These are phyloP conservation scores for Agrochola circellaris DNA, from an alignment of 2,888 invertebrate species.

Conservation along the genomic window DNA sequence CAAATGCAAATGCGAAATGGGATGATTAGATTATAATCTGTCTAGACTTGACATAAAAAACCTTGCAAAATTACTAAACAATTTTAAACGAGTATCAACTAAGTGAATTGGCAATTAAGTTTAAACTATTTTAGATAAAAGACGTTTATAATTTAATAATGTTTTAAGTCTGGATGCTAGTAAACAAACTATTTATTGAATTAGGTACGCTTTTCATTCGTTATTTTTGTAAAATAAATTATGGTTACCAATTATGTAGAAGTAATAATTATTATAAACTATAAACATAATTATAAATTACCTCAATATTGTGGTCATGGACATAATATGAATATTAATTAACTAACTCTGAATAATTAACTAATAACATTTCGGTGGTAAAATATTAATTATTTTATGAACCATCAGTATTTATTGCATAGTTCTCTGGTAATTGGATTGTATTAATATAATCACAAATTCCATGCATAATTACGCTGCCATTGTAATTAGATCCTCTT, in stretches of 20 bases:
- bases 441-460: constrained; percentile 37
- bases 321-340: constrained; percentile 44
- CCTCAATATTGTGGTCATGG: constrained; percentile 22
- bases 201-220: not conserved
- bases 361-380: constrained; percentile 25
- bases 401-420: constrained; percentile 12
- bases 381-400: constrained; percentile 46
- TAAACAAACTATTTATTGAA: not conserved
- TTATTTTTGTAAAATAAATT: not conserved
- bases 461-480: constrained; percentile 18
- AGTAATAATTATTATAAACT: not conserved
- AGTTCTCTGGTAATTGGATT: constrained; percentile 30
- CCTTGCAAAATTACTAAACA: not conserved
- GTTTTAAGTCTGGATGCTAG: constrained; percentile 6
- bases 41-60: not conserved
- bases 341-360: constrained; percentile 41
- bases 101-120: not conserved
- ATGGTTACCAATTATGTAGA: not conserved
- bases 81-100: not conserved
- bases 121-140: not conserved
- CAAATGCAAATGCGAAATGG: not conserved
- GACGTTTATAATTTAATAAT: not conserved
- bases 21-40: not conserved
- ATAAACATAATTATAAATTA: not conserved
- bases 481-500: constrained; percentile 27